phyloP scores from a whole-genome alignment of 92 coral and sea anemone genomes.

The Porites lobata region DNA sequence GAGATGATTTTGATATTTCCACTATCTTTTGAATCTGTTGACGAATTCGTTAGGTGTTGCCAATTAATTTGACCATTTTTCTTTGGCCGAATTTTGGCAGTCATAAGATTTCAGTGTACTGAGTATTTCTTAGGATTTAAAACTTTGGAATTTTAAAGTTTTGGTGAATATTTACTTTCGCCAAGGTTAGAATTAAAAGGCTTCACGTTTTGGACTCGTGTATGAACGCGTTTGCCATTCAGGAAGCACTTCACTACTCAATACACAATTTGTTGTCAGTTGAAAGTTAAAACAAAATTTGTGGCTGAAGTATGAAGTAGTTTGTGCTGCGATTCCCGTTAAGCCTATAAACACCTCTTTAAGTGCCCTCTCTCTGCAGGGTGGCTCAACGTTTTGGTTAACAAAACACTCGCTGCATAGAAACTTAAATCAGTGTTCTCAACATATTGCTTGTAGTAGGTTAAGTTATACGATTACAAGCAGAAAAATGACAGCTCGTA shows the following conservation, averaged over 20 bases:
- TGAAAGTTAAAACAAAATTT: constrained; percentile 32
- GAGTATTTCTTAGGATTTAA: too few relatives aligned
- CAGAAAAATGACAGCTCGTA: constrained; percentile 45
- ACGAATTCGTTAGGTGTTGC: too few relatives aligned
- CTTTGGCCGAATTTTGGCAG: too few relatives aligned
- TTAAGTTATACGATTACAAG: constrained; percentile 48
- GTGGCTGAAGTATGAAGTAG: not conserved
- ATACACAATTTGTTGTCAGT: constrained; percentile 51
- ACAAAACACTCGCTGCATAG: not conserved
- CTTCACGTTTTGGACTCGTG: not conserved
- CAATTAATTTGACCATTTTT: too few relatives aligned
- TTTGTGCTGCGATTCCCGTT: not conserved
- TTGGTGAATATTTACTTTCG: too few relatives aligned
- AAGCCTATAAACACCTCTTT: constrained; percentile 29
- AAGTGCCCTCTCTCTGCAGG: not conserved
- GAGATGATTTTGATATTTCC: too few relatives aligned
- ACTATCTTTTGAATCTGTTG: too few relatives aligned
- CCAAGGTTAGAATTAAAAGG: too few relatives aligned
- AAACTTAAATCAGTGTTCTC: constrained; percentile 1
- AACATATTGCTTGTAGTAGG: constrained; percentile 22
- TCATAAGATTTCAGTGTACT: too few relatives aligned
- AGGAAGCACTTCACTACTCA: constrained; percentile 46
- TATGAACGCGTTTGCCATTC: constrained; percentile 1
- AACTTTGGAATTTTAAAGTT: too few relatives aligned
- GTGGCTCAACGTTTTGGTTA: not conserved